Conservation (phyloP, 1,140 invertebrate species). For the Gonatopus flavifemur region DNA sequence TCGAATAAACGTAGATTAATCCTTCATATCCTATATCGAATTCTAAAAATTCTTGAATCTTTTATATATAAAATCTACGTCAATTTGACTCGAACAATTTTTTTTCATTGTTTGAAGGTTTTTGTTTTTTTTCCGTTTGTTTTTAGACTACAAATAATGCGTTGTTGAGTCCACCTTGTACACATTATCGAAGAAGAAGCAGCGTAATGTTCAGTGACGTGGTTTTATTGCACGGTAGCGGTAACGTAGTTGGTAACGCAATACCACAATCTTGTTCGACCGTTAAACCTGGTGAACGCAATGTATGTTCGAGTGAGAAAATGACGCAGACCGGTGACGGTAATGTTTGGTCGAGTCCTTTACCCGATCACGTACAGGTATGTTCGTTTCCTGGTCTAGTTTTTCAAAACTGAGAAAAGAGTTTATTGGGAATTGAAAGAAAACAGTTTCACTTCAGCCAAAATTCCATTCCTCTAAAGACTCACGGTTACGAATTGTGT, state of each 20-base stretch:
- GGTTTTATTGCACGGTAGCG: constrained; percentile 71
- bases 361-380: constrained; percentile 48
- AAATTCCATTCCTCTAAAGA: too few species aligned
- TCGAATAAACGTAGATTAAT: too few species aligned
- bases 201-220: constrained; percentile 88
- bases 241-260: constrained; percentile 49
- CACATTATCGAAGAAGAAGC: constrained; percentile 64
- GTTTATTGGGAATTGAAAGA: too few species aligned
- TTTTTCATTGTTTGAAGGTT: too few species aligned
- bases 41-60: too few species aligned
- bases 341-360: constrained; percentile 64
- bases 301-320: constrained; percentile 82
- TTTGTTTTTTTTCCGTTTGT: too few species aligned
- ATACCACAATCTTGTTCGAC: constrained; percentile 43
- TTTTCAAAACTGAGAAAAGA: too few species aligned
- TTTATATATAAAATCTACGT: too few species aligned
- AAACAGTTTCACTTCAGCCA: too few species aligned
- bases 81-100: too few species aligned
- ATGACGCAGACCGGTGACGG: constrained; percentile 82
- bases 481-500: too few species aligned
- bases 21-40: too few species aligned
- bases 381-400: neutral
- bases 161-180: constrained; percentile 67
- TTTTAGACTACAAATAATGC: constrained; percentile 54
- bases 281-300: constrained; percentile 59